These are phyloP conservation scores for Myiopsitta monachus DNA, from an alignment of 2,113 vertebrate species.

Conservation along the genomic window DNA sequence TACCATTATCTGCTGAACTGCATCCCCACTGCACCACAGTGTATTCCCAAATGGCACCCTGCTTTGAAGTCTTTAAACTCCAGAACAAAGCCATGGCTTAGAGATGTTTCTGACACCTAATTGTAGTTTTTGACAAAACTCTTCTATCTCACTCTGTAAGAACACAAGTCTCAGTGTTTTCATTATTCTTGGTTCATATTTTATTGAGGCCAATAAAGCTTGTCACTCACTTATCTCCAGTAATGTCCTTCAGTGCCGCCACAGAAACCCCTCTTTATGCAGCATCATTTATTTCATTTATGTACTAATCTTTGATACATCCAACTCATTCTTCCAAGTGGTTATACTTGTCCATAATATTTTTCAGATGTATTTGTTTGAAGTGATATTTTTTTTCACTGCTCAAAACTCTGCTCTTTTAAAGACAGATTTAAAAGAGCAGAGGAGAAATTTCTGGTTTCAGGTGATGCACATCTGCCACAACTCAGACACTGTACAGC, in stretches of 20 bases:
- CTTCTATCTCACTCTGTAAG: neutral
- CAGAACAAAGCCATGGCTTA: slow-evolving; percentile 3
- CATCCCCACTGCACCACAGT: neutral
- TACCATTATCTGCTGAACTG: slow-evolving; percentile 3
- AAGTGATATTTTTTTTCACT: neutral
- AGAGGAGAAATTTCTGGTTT: neutral
- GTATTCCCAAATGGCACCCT: neutral
- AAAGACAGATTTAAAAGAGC: neutral
- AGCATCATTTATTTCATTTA: neutral
- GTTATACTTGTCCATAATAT: neutral
- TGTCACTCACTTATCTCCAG: neutral
- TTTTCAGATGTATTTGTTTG: neutral
- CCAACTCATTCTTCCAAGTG: neutral
- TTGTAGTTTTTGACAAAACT: slow-evolving; percentile 28
- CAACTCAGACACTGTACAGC: neutral
- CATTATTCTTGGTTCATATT: slow-evolving; percentile 35
- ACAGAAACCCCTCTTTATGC: neutral
- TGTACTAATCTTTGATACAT: neutral
- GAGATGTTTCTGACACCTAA: slow-evolving; percentile 31
- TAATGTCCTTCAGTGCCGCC: neutral
- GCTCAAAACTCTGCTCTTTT: neutral
- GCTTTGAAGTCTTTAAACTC: slow-evolving; percentile 56
- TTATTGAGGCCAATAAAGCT: slow-evolving; percentile 31
- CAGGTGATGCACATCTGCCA: neutral
- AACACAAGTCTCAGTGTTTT: neutral